Percentiles rank a stretch among this genome's conserved stretches.
Evolutionary conservation across 37 sponge, comb jelly and placozoan genomes (phyloP).

Genomic region (Chondrosia reniformis): DNA sequence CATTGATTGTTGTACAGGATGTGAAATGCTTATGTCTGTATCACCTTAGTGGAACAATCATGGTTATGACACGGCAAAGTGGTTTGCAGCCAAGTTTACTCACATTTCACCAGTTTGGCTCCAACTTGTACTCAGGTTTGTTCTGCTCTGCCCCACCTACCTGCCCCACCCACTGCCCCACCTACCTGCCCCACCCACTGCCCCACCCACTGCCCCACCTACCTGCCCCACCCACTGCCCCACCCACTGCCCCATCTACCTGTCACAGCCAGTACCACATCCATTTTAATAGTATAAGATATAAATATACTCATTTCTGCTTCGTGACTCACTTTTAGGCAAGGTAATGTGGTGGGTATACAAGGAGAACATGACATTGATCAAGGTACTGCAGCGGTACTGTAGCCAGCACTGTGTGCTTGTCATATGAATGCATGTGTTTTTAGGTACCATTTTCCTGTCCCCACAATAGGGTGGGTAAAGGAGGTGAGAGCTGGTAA

Average conservation of each 20-base stretch:
- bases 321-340: conserved; percentile 15
- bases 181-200: too few species aligned
- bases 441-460: background rate
- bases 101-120: conserved; percentile 96
- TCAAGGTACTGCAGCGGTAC: conserved; percentile 73
- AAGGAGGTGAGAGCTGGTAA: conserved; percentile 56
- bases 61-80: conserved; percentile 93
- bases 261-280: too few species aligned
- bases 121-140: conserved; percentile 64
- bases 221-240: too few species aligned
- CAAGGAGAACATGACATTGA: conserved; percentile 93
- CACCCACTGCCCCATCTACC: too few species aligned
- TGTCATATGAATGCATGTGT: background rate
- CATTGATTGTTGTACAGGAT: background rate
- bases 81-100: conserved; percentile 88
- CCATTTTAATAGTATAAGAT: too few species aligned
- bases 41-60: conserved; percentile 90
- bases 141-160: too few species aligned
- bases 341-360: conserved; percentile 43
- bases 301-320: too few species aligned
- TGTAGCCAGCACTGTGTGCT: too few species aligned
- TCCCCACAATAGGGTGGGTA: conserved; percentile 70
- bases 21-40: background rate
- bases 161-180: too few species aligned
- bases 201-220: too few species aligned